Percentiles rank a stretch among this genome's conserved stretches.
Evolutionary conservation across 1,140 invertebrate species (phyloP).

Genomic region (Euura saliciscinereae): DNA sequence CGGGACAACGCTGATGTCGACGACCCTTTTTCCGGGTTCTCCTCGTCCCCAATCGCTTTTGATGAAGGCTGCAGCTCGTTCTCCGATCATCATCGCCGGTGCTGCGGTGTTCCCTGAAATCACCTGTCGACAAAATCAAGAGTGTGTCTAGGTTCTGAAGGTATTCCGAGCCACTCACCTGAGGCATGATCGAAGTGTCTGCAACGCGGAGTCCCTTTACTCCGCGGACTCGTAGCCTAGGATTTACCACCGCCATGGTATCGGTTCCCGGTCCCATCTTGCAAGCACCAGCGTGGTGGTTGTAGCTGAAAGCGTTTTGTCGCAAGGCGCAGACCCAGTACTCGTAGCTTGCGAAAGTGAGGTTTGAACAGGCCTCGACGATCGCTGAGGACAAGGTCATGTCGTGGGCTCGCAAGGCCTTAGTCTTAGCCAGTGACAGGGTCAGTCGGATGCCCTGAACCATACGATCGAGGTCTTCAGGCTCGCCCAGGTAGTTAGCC

Average conservation of each 20-base stretch:
- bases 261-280: slow-evolving; percentile 78
- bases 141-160: too few species aligned
- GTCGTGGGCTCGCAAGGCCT: slow-evolving; percentile 55
- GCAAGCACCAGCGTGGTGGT: slow-evolving; percentile 84
- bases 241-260: slow-evolving; percentile 73
- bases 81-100: slow-evolving; percentile 65
- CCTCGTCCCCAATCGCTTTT: slow-evolving; percentile 53
- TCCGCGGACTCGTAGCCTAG: slow-evolving; percentile 64
- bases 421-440: slow-evolving; percentile 53
- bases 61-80: slow-evolving; percentile 60
- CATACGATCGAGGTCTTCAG: slow-evolving; percentile 52
- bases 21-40: too few species aligned
- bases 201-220: slow-evolving; percentile 58
- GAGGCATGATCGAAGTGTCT: slow-evolving; percentile 66
- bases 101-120: neutral
- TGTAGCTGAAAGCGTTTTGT: slow-evolving; percentile 79
- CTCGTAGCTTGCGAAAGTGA: slow-evolving; percentile 70
- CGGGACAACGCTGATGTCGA: too few species aligned
- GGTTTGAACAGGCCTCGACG: slow-evolving; percentile 62
- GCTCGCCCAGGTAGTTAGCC: slow-evolving; percentile 63
- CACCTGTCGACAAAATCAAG: slow-evolving; percentile 17
- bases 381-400: slow-evolving; percentile 53
- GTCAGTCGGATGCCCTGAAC: slow-evolving; percentile 59
- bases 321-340: slow-evolving; percentile 81
- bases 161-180: slow-evolving; percentile 31